These are phyloP conservation scores for Bombus impatiens DNA, from an alignment of 1,140 invertebrate genomes.

Conservation along the genomic window DNA sequence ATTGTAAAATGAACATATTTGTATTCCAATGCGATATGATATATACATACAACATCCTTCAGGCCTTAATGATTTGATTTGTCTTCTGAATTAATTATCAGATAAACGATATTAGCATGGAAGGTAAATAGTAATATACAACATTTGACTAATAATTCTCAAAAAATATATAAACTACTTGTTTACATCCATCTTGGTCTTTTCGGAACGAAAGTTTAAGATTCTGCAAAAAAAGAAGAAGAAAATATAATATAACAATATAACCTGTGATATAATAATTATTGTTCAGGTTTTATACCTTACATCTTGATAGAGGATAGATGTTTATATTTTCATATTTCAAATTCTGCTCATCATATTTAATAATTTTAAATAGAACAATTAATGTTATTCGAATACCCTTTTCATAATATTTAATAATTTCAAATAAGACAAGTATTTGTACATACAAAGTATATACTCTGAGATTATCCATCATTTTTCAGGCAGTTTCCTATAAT, in stretches of 20 bases:
- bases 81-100: not conserved
- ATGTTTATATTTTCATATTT: not conserved
- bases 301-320: no score
- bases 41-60: not conserved
- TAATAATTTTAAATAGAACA: not conserved
- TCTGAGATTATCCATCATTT: no score
- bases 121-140: no score
- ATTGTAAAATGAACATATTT: not conserved
- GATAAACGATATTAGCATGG: no score
- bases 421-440: not conserved
- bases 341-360: not conserved
- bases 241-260: not conserved
- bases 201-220: not conserved
- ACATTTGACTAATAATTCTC: not conserved
- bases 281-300: no score
- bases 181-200: not conserved
- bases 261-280: not conserved
- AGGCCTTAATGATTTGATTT: not conserved
- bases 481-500: no score
- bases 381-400: not conserved
- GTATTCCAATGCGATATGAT: not conserved
- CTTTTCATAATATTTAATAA: not conserved
- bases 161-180: not conserved
- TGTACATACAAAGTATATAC: no score
- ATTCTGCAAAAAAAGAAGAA: conserved; percentile 1